Conservation (phyloP, 2,797 vertebrate genomes). For the Eidolon dupreanum region DNA sequence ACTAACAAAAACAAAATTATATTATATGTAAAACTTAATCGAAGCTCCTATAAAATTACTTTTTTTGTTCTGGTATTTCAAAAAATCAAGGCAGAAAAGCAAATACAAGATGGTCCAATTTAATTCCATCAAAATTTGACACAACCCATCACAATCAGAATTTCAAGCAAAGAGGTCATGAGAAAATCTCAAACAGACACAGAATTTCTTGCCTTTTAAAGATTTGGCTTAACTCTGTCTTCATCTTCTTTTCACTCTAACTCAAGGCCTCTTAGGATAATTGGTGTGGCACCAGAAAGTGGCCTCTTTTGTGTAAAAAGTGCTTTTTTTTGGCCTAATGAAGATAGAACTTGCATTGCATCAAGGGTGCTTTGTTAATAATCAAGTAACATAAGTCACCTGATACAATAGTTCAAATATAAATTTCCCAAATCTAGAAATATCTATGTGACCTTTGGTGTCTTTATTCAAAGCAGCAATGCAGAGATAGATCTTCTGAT, state of each 20-base stretch:
- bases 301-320: neutral
- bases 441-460: no score
- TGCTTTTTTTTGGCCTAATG: neutral
- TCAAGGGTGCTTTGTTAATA: neutral
- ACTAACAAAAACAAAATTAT: conserved; percentile 69
- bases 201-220: neutral
- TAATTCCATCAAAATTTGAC: neutral
- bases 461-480: neutral
- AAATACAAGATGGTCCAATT: conserved; percentile 61
- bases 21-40: neutral
- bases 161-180: neutral
- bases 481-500: neutral
- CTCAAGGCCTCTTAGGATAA: neutral
- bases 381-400: neutral
- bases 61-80: neutral
- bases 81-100: conserved; percentile 16
- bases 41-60: neutral
- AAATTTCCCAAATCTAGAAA: conserved; percentile 17
- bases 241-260: neutral
- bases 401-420: neutral
- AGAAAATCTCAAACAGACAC: neutral
- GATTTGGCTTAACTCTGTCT: neutral
- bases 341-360: neutral
- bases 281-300: accelerated
- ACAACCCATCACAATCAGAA: neutral